phyloP scores from a whole-genome alignment of 2,888 invertebrate species.

The Lysandra coridon region DNA sequence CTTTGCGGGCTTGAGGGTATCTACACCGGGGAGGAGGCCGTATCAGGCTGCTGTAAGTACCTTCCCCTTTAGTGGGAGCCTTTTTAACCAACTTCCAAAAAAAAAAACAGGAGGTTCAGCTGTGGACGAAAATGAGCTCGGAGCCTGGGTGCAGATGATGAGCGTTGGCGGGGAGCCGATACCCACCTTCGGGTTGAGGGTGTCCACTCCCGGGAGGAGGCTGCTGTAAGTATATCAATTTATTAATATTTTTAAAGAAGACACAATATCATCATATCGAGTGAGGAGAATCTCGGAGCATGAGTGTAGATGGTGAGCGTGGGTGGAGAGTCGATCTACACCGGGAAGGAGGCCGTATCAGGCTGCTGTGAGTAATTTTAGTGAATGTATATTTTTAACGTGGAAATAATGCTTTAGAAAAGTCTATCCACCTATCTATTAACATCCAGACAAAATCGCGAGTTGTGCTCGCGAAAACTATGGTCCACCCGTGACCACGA shows the following conservation, averaged over 20 bases:
- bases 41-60: conserved; percentile 81
- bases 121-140: conserved; percentile 75
- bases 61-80: too few species aligned
- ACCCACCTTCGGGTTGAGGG: conserved; percentile 78
- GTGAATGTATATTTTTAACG: too few species aligned
- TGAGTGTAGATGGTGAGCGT: conserved; percentile 78
- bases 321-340: conserved; percentile 67
- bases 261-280: too few species aligned
- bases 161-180: conserved; percentile 79
- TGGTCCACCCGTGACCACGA: too few species aligned
- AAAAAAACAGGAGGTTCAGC: too few species aligned
- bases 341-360: conserved; percentile 74
- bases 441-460: too few species aligned
- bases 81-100: too few species aligned
- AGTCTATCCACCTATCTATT: too few species aligned
- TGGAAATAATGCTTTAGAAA: too few species aligned
- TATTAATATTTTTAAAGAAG: too few species aligned
- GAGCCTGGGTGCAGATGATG: conserved; percentile 69
- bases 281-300: conserved; percentile 69
- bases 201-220: conserved; percentile 71
- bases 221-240: conserved; percentile 70
- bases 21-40: conserved; percentile 66
- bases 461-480: too few species aligned
- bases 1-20: conserved; percentile 67
- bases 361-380: conserved; percentile 71